Base-by-base conservation (phyloP, 2,113 vertebrate species). In the Peromyscus californicus region DNA sequence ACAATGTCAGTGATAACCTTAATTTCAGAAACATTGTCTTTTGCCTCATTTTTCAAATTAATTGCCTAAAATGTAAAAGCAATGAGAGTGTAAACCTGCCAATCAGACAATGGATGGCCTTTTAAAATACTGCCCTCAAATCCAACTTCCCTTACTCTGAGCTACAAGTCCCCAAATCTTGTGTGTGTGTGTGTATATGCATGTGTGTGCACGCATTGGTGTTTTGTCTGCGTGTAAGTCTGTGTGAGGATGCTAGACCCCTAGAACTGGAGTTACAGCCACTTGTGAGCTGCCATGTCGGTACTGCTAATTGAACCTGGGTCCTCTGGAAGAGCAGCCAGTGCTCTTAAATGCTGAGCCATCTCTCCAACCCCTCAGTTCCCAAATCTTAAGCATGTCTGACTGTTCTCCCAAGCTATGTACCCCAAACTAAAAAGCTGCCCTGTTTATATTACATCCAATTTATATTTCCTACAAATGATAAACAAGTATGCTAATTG, bases 21-120 rank as follows among this genome's bases (percentile, higher is more conserved):
- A 82, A 79, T 94, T 74, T 95, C 42, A 94, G 48, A 96, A 94
- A 96, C 45, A 51, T 51, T 63, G 16, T 84, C 57, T 69, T 93
- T 91, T 86, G 1, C 45, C 65, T 48, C 76, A 70, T 82, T 94
- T 92, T 93, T 90, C 75, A 94, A 94, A 93, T 78, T 93, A 93
- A 80, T 65, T 22, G 1, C 63, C 61, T 84, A 80, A 19, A 94
- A 94, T 91, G 70, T 4, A 94, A 85, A 97, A 51, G 76, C 78
- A 70, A 42, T 63, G 33, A 94, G 91, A 79, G 48, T 29, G 3
- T 45, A 72, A 87, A 39, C 51, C 4, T 67, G 42, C 2, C 54
- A 93, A 80, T 9, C 57, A 51, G 61, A 93, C 4, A 10, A 80
- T 48, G 10, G 76, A 67, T n/a, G 31, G 67, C 33, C 86, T 96